A percentile compares a stretch with the other conserved stretches of the same genome.
Conservation (phyloP, 2,797 vertebrate species). For the Macropodus opercularis region DNA sequence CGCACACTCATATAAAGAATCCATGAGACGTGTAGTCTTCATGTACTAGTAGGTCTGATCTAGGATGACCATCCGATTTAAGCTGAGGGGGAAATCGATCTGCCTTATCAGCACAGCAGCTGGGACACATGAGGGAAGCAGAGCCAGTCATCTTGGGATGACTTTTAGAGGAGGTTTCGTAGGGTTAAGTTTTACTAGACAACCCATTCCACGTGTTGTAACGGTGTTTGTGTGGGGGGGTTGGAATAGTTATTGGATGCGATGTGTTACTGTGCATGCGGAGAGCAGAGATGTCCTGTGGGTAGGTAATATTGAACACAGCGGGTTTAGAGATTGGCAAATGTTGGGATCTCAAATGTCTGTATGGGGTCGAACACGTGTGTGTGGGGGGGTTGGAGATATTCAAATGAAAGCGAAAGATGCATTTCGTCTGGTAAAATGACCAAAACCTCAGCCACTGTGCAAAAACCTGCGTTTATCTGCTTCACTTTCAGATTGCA, state of each 20-base stretch:
- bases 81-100: constrained; percentile 33
- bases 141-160: neutral
- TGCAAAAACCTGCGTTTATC: constrained; percentile 10
- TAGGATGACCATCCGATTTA: constrained; percentile 40
- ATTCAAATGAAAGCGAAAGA: constrained; percentile 40
- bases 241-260: constrained; percentile 25
- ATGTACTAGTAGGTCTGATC: constrained; percentile 24
- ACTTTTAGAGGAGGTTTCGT: constrained; percentile 37
- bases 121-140: constrained; percentile 22
- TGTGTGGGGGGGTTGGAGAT: constrained; percentile 3
- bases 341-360: constrained; percentile 47
- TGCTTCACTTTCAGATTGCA: too few relatives aligned
- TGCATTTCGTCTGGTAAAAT: constrained; percentile 49
- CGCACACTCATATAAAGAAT: constrained; percentile 12
- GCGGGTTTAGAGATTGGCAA: constrained; percentile 66
- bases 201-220: constrained; percentile 23
- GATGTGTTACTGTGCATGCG: constrained; percentile 54
- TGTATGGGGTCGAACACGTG: constrained; percentile 10
- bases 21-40: constrained; percentile 4
- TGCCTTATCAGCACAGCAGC: constrained; percentile 26
- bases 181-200: constrained; percentile 44
- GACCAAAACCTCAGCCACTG: constrained; percentile 17
- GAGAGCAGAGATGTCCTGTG: constrained; percentile 59
- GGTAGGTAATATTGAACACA: constrained; percentile 76
- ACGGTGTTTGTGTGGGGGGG: constrained; percentile 5